Conservation (phyloP, 2,113 vertebrate genomes). For the Sphyrna mokarran region DNA sequence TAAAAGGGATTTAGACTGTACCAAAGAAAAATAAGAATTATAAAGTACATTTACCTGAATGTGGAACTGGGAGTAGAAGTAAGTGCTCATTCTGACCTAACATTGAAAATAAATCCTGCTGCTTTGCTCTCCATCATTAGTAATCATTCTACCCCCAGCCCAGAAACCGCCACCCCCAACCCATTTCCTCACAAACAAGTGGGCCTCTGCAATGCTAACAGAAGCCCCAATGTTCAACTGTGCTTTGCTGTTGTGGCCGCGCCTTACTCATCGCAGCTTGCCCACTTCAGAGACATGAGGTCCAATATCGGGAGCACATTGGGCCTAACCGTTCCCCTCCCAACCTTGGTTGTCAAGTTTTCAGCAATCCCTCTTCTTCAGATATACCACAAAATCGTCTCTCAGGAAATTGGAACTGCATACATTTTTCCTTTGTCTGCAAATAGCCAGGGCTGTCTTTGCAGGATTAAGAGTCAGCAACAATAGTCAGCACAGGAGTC, state of each 20-base stretch:
- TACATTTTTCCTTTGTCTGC: not conserved
- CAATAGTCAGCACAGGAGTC: not conserved
- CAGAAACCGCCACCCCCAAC: not conserved
- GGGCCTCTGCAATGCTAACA: not conserved
- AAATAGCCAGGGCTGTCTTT: conserved; percentile 28
- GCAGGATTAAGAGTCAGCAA: conserved; percentile 25
- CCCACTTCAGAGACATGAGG: too few species aligned
- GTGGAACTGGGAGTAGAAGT: not conserved
- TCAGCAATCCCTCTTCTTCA: not conserved
- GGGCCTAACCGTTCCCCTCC: not conserved
- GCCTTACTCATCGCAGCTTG: not conserved
- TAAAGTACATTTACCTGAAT: not conserved
- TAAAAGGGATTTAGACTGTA: not conserved
- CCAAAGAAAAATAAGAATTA: not conserved
- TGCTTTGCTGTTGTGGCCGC: not conserved
- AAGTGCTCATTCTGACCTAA: not conserved
- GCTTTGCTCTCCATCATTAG: not conserved
- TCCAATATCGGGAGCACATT: not conserved
- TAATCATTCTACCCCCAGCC: not conserved
- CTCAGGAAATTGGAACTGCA: not conserved
- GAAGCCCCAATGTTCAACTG: not conserved
- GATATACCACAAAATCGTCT: not conserved
- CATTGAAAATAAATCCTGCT: not conserved
- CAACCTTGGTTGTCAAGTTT: not conserved
- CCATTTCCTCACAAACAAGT: not conserved